Conservation (phyloP, 1,140 invertebrate genomes). For the Drosophila hydei region DNA sequence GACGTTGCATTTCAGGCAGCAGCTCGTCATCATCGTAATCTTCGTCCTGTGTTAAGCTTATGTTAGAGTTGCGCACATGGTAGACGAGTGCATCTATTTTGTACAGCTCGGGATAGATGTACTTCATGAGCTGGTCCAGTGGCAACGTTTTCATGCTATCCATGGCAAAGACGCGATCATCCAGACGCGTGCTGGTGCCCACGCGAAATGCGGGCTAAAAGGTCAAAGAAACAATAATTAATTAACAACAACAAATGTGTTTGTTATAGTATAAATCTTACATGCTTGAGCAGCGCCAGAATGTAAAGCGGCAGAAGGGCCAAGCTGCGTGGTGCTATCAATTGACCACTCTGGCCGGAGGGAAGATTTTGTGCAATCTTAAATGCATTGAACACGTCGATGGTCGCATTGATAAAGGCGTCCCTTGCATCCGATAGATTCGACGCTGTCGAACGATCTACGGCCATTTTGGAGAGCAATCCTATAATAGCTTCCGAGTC, state of each 20-base stretch:
- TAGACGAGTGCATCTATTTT: constrained; percentile 90
- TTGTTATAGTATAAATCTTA: constrained; percentile 85
- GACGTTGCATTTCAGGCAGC: constrained; percentile 86
- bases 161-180: constrained; percentile 97
- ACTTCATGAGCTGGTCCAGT: constrained; percentile 91
- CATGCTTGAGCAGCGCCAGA: constrained; percentile 95
- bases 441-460: constrained; percentile 94
- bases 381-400: constrained; percentile 95
- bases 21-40: constrained; percentile 85
- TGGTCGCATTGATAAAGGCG: constrained; percentile 96
- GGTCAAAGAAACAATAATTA: background rate
- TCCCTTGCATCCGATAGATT: constrained; percentile 96
- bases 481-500: constrained; percentile 98
- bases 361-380: constrained; percentile 89
- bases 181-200: constrained; percentile 93
- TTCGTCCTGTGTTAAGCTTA: constrained; percentile 74
- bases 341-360: constrained; percentile 85
- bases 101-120: constrained; percentile 97
- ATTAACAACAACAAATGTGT: background rate
- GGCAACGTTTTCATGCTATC: constrained; percentile 96
- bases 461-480: constrained; percentile 98
- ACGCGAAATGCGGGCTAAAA: constrained; percentile 93
- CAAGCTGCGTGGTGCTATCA: constrained; percentile 90
- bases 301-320: constrained; percentile 95
- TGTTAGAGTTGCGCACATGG: constrained; percentile 85